phyloP scores from a whole-genome alignment of 92 coral and sea anemone species.

The Isaurus tuberculatus region DNA sequence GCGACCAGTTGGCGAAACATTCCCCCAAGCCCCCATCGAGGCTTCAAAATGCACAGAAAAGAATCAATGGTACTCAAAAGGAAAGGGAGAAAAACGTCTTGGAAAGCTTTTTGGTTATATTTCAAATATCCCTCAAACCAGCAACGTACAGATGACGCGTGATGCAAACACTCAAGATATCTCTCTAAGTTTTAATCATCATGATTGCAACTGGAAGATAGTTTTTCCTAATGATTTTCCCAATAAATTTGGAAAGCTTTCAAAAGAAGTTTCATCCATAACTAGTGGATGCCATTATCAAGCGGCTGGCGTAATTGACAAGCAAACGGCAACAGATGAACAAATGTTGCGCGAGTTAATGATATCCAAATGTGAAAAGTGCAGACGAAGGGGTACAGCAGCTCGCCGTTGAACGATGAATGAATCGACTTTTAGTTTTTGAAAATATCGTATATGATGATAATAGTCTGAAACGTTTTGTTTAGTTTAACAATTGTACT shows the following conservation, averaged over 20 bases:
- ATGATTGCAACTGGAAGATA: neutral
- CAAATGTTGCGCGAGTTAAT: neutral
- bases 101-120: slow-evolving; percentile 2
- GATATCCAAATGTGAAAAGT: neutral
- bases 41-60: slow-evolving; percentile 38
- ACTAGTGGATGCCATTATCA: neutral
- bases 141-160: slow-evolving; percentile 11
- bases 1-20: neutral
- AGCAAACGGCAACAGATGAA: neutral
- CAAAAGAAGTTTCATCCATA: neutral
- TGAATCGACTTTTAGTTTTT: neutral
- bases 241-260: neutral
- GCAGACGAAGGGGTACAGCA: neutral
- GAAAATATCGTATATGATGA: no score
- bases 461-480: no score
- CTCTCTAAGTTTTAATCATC: slow-evolving; percentile 19
- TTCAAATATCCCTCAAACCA: slow-evolving; percentile 26
- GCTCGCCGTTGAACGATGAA: neutral
- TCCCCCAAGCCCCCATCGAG: neutral
- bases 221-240: slow-evolving; percentile 44
- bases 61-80: slow-evolving; percentile 36
- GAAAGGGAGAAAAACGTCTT: slow-evolving; percentile 19
- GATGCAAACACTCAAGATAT: slow-evolving; percentile 20
- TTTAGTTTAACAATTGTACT: no score
- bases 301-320: neutral